Conservation (phyloP, 2,797 vertebrate genomes). For the Tapirus indicus region DNA sequence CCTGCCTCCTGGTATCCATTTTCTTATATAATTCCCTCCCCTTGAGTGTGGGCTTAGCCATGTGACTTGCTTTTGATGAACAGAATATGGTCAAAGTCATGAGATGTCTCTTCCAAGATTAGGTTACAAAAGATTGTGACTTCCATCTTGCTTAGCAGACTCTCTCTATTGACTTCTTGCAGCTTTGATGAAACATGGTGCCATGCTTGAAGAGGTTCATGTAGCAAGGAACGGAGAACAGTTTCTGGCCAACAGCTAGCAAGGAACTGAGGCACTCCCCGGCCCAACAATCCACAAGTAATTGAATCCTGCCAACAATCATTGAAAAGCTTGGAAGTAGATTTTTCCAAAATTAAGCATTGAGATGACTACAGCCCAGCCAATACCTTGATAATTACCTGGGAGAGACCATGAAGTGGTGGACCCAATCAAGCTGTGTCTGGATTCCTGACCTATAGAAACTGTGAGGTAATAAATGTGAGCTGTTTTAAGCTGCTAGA, state of each 20-base stretch:
- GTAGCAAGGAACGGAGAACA: neutral
- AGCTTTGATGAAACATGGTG: neutral
- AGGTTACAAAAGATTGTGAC: neutral
- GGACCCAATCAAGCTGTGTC: neutral
- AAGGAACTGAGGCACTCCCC: neutral
- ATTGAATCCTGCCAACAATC: neutral
- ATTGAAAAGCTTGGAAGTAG: neutral
- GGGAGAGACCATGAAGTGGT: neutral
- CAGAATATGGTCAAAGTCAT: neutral
- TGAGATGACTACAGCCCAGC: neutral
- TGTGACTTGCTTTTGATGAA: conserved; percentile 26
- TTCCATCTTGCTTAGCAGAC: neutral
- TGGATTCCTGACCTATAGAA: neutral
- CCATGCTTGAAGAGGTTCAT: neutral
- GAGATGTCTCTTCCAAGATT: neutral
- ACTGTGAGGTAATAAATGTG: neutral
- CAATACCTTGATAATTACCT: neutral
- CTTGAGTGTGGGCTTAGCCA: neutral
- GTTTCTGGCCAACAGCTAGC: neutral
- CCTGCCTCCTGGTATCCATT: neutral
- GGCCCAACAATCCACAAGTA: neutral
- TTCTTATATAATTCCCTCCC: neutral
- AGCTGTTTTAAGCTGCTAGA: conserved; percentile 7
- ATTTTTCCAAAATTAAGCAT: conserved; percentile 14
- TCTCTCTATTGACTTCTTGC: neutral